Evolutionary conservation across 2,888 invertebrate species (phyloP).

Genomic region (Parnassius smintheus): DNA sequence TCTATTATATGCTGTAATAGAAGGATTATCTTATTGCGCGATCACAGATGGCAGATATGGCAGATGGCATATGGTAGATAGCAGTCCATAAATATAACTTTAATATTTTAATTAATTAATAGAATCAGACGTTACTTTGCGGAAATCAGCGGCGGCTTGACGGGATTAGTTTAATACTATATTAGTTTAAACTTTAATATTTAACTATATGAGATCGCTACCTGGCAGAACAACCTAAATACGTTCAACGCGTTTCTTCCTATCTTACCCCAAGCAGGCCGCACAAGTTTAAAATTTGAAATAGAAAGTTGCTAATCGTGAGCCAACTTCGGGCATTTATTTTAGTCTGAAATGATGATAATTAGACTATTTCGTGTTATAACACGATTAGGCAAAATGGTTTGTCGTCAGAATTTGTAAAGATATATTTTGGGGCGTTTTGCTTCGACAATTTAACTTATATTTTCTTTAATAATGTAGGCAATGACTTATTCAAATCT

Average conservation of each 20-base stretch:
- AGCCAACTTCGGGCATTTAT: constrained; percentile 39
- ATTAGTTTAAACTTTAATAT: no score
- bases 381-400: constrained; percentile 34
- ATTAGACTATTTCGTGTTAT: constrained; percentile 43
- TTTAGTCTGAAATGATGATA: constrained; percentile 36
- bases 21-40: no score
- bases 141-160: no score
- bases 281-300: constrained; percentile 35
- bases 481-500: no score
- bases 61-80: no score
- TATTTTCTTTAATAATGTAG: constrained; percentile 1
- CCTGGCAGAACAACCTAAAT: constrained; percentile 1
- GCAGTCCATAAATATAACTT: no score
- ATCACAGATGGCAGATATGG: no score
- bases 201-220: not conserved
- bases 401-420: constrained; percentile 16
- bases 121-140: no score
- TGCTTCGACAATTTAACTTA: not conserved
- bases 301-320: constrained; percentile 35
- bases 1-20: no score
- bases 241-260: constrained; percentile 2
- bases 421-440: constrained; percentile 8
- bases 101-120: no score
- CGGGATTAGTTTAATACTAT: no score
- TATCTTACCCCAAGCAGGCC: constrained; percentile 2